Conservation (phyloP, 2,888 invertebrate genomes). For the Germaria angustata region DNA sequence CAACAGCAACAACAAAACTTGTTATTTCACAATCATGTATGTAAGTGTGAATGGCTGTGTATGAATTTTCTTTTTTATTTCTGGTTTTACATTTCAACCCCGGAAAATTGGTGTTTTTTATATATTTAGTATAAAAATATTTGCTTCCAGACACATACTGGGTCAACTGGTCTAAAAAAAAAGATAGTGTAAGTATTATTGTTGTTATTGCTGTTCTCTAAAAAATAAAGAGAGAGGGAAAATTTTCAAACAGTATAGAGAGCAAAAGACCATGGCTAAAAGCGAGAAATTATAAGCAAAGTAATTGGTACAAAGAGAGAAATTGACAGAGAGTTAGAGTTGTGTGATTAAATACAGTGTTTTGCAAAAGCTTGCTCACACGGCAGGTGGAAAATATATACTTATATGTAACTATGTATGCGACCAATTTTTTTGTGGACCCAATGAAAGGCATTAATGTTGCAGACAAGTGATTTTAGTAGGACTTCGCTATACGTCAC, state of each 20-base stretch:
- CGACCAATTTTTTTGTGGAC: no score
- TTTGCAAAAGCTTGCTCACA: neutral
- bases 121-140: constrained; percentile 18
- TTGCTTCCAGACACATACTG: constrained; percentile 35
- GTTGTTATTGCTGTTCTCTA: neutral
- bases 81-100: constrained; percentile 43
- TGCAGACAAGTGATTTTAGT: no score
- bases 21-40: neutral
- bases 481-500: no score
- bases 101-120: constrained; percentile 43
- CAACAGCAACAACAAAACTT: constrained; percentile 41
- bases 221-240: neutral
- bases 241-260: neutral
- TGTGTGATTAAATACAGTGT: neutral
- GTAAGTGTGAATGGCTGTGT: neutral
- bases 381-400: no score
- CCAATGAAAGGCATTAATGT: no score
- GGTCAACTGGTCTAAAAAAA: constrained; percentile 58
- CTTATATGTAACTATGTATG: no score
- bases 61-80: neutral
- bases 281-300: neutral
- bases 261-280: constrained; percentile 4
- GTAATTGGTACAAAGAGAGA: neutral
- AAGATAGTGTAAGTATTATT: constrained; percentile 21
- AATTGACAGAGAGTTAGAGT: neutral